Conservation (phyloP, 1,140 invertebrate genomes). For the Atta colombica region DNA sequence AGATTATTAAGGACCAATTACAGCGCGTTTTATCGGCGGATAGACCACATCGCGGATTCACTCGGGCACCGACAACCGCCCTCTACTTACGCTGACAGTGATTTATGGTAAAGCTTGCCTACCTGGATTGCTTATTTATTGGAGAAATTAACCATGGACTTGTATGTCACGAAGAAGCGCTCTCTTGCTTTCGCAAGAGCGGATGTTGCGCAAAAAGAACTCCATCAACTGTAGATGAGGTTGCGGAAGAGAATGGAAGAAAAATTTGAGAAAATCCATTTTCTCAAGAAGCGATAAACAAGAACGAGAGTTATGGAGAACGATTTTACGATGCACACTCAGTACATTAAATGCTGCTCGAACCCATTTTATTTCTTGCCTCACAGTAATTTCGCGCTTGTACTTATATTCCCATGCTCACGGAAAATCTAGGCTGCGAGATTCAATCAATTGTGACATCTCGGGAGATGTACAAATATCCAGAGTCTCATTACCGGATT, state of each 20-base stretch:
- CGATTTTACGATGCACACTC: neutral
- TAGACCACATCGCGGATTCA: constrained; percentile 72
- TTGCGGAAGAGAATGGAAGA: neutral
- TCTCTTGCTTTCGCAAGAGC: neutral
- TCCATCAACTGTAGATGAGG: neutral
- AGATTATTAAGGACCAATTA: constrained; percentile 86
- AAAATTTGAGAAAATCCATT: constrained; percentile 25
- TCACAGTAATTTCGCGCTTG: constrained; percentile 18
- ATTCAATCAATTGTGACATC: constrained; percentile 57
- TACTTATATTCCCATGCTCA: neutral
- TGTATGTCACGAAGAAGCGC: neutral
- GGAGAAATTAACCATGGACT: constrained; percentile 44
- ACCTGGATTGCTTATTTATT: constrained; percentile 74
- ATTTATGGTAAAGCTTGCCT: constrained; percentile 76
- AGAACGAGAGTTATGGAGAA: constrained; percentile 1
- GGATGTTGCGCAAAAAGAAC: constrained; percentile 4
- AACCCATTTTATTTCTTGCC: constrained; percentile 18
- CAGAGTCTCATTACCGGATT: constrained; percentile 73
- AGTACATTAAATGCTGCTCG: neutral
- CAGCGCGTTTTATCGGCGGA: constrained; percentile 80
- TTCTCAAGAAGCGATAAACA: constrained; percentile 19
- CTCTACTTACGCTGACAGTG: constrained; percentile 83
- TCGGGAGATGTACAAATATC: constrained; percentile 68
- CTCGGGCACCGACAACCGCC: constrained; percentile 76
- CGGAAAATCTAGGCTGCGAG: constrained; percentile 50